Evolutionary conservation across 2,888 invertebrate species (phyloP), one percentile per base, ranked within the genome.

Genomic region (Periphyllus acericola): DNA sequence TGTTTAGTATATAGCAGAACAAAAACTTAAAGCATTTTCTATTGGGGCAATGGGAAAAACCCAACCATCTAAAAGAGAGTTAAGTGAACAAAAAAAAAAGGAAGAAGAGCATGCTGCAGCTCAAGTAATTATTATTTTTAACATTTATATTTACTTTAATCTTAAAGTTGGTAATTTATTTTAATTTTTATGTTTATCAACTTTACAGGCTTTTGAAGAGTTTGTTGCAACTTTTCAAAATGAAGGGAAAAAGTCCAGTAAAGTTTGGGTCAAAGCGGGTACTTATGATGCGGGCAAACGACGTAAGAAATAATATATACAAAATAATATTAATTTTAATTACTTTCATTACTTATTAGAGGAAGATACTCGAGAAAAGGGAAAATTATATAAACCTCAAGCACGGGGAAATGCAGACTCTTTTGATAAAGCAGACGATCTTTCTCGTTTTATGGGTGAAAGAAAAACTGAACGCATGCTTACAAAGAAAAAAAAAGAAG

Each of bases 211-310:
- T 0, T 99, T 98, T 92, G 96, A 98, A 93, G 98, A 99, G 92
- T 99, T 99, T 93, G 97, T 99, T 75, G 98, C 97, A 90, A 97
- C 98, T 14, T 99, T 99, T 92, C 97, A 98, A 94, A 98, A 98
- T 90, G 94, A 95, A 0, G 94, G 94, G 84, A 94, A 94, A 90
- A 94, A 96, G 29, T 94, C 95, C 8, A 93, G 93, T 80, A 99
- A 98, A 93, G 95, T 98, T 75, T 99, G 99, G 98, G 96, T 99
- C 11, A 98, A 99, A 92, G 99, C 99, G 89, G 99, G 98, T 85
- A 97, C 98, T 0, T 99, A 99, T 91, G 98, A 98, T 94, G 97
- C 98, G 82, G 97, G 97, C 46, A 96, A 96, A 89, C 94, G 97
- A 93, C 96, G 97, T 96, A 93, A 93, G 94, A 92, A 36, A 36